Base-by-base conservation (phyloP, 2,888 invertebrate genomes). In the Leucophenga montana region DNA sequence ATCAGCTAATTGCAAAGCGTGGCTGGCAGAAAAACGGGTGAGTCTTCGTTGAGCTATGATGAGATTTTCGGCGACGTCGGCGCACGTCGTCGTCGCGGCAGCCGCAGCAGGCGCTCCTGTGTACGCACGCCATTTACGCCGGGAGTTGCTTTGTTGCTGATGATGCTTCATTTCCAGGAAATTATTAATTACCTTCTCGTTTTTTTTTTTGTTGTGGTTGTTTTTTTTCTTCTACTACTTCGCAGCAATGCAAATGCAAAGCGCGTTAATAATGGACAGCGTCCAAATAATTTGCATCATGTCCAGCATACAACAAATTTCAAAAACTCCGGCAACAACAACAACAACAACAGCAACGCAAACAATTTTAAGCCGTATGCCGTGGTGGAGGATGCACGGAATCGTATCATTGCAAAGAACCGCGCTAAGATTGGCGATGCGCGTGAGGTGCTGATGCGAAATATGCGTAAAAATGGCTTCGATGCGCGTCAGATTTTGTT, bases 341-440 rank as follows among this genome's bases (percentile, higher is more conserved):
- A n/a, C n/a, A n/a, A n/a, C n/a, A n/a, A n/a, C n/a, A 27, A 18
- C 56, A 50, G 9, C 69, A 50, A n/a, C 27, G 6, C 6, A 57
- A 27, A 27, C 27, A 27, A 3, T 27, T 27, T 27, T 27, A 27
- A 61, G 56, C 65, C 65, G 6, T 4, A 68, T 72, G 16, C 50
- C 27, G 4, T 56, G 71, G 5, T 83, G 77, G 14, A 73, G 78
- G 95, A 95, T 90, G 95, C 95, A 18, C 91, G 95, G 64, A 92
- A 94, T 76, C 94, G 93, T 88, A 94, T 95, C 53, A 93, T 95
- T 76, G 92, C 93, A 62, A 95, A 94, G 82, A 95, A 95, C 85
- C 91, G 95, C 64, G 92, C 91, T 62, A 93, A 93, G 82, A 92
- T 95, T 31, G 91, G 91, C 0, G 95, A 96, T 90, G 95, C 95